These are phyloP conservation scores for Drosophila quinaria DNA, from an alignment of 2,888 invertebrate species.

Conservation along the genomic window DNA sequence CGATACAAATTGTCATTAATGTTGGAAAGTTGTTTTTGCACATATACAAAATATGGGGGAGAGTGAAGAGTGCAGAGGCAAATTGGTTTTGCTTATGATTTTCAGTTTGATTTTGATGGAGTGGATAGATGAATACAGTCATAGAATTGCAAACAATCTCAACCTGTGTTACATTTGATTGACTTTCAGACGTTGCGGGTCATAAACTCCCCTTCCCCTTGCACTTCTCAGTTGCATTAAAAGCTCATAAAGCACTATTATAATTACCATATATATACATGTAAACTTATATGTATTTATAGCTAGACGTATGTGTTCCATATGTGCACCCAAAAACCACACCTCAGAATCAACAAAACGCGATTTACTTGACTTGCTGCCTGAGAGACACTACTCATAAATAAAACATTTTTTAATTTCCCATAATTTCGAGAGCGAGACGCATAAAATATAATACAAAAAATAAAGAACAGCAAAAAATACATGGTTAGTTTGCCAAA, in stretches of 20 bases:
- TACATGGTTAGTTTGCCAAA: neutral
- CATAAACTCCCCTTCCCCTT: slow-evolving; percentile 43
- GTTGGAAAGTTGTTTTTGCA: slow-evolving; percentile 78
- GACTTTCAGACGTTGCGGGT: slow-evolving; percentile 70
- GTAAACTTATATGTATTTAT: neutral
- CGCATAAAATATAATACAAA: slow-evolving; percentile 42
- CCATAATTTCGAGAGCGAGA: slow-evolving; percentile 74
- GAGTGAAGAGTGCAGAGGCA: neutral
- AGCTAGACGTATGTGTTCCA: slow-evolving; percentile 8
- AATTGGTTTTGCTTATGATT: slow-evolving; percentile 52
- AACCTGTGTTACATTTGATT: slow-evolving; percentile 76
- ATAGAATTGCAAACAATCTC: slow-evolving; percentile 52
- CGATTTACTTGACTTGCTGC: slow-evolving; percentile 83
- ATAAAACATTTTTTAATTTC: slow-evolving; percentile 83
- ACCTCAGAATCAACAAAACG: slow-evolving; percentile 66
- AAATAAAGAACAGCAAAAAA: slow-evolving; percentile 27
- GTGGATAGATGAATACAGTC: slow-evolving; percentile 53
- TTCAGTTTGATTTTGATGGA: slow-evolving; percentile 62
- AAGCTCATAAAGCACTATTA: slow-evolving; percentile 74
- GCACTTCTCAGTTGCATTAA: slow-evolving; percentile 54
- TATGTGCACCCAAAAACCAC: slow-evolving; percentile 76
- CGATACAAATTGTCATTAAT: slow-evolving; percentile 82
- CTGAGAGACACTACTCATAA: slow-evolving; percentile 70
- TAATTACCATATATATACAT: slow-evolving; percentile 69
- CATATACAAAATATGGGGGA: slow-evolving; percentile 30